phyloP scores from a whole-genome alignment of 2,888 invertebrate species.

The Cheiracanthium punctorium region DNA sequence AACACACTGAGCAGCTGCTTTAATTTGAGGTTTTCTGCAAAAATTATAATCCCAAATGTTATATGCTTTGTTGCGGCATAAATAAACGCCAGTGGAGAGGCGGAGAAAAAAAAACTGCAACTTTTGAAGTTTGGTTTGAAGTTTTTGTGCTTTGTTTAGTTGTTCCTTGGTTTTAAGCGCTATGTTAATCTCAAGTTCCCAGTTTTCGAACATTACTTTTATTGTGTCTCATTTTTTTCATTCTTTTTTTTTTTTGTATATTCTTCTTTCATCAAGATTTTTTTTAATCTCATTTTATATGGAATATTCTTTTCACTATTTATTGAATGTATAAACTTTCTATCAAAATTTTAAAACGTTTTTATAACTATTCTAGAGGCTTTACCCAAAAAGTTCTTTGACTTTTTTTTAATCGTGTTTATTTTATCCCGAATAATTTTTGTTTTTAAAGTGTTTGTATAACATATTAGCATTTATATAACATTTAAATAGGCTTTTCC shows the following conservation, averaged over 20 bases:
- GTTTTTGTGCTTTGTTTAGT: slow-evolving; percentile 30
- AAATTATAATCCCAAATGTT: slow-evolving; percentile 70
- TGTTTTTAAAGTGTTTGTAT: background rate
- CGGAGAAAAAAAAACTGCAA: slow-evolving; percentile 46
- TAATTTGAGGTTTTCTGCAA: slow-evolving; percentile 70
- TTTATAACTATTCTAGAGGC: too few species aligned
- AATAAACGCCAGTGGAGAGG: slow-evolving; percentile 39
- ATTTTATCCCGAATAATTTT: too few species aligned
- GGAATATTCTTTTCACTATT: background rate
- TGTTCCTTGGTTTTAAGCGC: slow-evolving; percentile 15
- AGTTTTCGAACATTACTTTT: slow-evolving; percentile 14
- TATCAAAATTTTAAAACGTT: background rate
- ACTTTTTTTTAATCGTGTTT: too few species aligned
- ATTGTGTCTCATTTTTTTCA: slow-evolving; percentile 3
- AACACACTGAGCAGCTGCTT: slow-evolving; percentile 54
- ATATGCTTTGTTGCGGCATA: slow-evolving; percentile 66
- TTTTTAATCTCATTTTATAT: background rate
- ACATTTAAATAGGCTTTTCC: background rate
- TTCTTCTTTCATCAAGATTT: background rate
- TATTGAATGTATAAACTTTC: background rate
- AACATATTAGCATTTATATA: background rate
- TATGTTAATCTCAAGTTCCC: slow-evolving; percentile 10
- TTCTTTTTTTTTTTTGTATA: background rate
- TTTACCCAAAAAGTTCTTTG: too few species aligned
- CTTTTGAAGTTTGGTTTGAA: slow-evolving; percentile 66